A percentile compares a stretch with the other conserved stretches of the same genome.
These are phyloP conservation scores for Lasioglossum zephyrum DNA, from an alignment of 2,888 invertebrate genomes.

Conservation along the genomic window DNA sequence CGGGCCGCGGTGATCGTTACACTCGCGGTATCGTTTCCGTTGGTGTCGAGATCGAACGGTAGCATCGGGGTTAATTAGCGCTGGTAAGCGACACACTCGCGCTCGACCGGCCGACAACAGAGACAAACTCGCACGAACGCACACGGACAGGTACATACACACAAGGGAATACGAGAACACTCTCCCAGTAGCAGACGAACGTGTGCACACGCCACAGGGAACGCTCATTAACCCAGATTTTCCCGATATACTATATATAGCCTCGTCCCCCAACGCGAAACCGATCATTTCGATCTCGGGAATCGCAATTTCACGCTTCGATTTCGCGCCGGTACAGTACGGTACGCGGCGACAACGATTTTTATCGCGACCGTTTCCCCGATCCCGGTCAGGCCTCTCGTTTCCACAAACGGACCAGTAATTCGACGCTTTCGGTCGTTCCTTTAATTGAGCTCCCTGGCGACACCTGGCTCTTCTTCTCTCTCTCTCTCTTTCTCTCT, in stretches of 20 bases:
- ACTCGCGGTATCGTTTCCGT: slow-evolving; percentile 65
- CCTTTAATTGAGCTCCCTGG: background rate
- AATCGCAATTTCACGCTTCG: slow-evolving; percentile 48
- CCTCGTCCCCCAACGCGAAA: slow-evolving; percentile 35
- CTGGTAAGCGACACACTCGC: slow-evolving; percentile 37
- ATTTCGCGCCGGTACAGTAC: slow-evolving; percentile 18
- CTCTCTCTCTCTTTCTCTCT: no score
- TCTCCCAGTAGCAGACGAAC: background rate
- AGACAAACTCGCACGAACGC: background rate
- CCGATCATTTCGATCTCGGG: slow-evolving; percentile 49
- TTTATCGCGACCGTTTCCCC: slow-evolving; percentile 12
- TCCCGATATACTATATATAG: slow-evolving; percentile 60
- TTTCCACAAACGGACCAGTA: background rate
- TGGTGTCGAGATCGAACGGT: slow-evolving; percentile 67
- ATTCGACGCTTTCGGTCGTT: background rate
- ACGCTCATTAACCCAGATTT: slow-evolving; percentile 69
- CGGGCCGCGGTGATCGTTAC: slow-evolving; percentile 61
- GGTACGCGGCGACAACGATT: slow-evolving; percentile 9
- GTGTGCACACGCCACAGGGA: slow-evolving; percentile 11
- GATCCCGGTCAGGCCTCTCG: no score
- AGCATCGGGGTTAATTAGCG: slow-evolving; percentile 71
- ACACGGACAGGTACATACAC: background rate
- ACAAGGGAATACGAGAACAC: background rate
- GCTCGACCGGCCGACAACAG: background rate
- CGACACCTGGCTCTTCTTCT: background rate